These are phyloP conservation scores for Alloscopus bannaensis DNA, from an alignment of 2,888 invertebrate species.

Conservation along the genomic window DNA sequence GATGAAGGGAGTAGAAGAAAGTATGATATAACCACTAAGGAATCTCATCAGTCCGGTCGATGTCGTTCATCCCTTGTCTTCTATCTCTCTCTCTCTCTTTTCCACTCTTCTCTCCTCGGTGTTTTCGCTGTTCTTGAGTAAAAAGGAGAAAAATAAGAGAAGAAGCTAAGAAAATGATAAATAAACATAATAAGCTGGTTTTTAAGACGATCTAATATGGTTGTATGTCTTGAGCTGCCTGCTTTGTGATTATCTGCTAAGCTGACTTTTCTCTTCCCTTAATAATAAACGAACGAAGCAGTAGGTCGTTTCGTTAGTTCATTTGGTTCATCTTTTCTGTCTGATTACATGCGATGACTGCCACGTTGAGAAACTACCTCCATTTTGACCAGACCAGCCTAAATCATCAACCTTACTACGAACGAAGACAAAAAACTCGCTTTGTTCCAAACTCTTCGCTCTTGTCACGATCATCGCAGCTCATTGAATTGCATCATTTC, in stretches of 20 bases:
- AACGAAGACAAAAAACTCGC: background rate
- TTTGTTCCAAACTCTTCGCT: conserved; percentile 5
- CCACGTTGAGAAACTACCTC: conserved; percentile 16
- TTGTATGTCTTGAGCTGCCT: conserved; percentile 24
- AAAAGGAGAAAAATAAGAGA: too few relatives aligned
- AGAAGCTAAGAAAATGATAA: conserved; percentile 52
- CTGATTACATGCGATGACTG: conserved; percentile 39
- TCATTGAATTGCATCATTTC: conserved; percentile 48
- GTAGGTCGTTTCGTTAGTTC: conserved; percentile 22
- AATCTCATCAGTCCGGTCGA: conserved; percentile 58
- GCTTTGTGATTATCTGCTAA: conserved; percentile 17
- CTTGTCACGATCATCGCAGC: conserved; percentile 43
- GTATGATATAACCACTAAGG: conserved; percentile 47
- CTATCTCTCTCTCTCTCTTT: background rate
- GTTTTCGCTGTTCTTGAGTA: background rate
- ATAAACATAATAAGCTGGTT: conserved; percentile 58
- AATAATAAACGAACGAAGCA: conserved; percentile 27
- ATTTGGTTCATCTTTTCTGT: conserved; percentile 36
- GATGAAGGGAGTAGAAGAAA: conserved; percentile 8
- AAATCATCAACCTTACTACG: too few relatives aligned
- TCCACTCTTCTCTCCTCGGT: background rate
- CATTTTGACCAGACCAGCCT: background rate
- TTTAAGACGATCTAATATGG: conserved; percentile 34
- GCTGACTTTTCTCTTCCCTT: background rate
- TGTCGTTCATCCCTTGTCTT: conserved; percentile 31